Conservation (phyloP, 2,888 invertebrate species). For the Macrosiphum euphorbiae region DNA sequence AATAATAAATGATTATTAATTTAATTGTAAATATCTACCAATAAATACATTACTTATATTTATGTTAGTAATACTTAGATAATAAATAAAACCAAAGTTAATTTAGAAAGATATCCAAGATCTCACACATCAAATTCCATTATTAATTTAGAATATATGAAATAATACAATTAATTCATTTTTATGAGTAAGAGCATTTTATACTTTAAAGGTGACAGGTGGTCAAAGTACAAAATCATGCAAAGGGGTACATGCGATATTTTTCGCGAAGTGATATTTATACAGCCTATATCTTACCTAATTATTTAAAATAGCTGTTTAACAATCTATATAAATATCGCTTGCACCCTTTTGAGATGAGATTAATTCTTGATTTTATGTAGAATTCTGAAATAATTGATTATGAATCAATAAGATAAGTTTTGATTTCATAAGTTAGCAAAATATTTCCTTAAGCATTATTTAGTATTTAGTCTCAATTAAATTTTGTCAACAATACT, state of each 20-base stretch:
- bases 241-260: slow-evolving; percentile 57
- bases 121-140: not conserved
- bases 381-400: slow-evolving; percentile 57
- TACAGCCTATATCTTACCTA: slow-evolving; percentile 60
- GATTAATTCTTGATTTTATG: slow-evolving; percentile 41
- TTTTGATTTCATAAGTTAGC: slow-evolving; percentile 2
- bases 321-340: slow-evolving; percentile 57
- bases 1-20: not conserved
- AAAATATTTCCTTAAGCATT: not conserved
- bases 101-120: slow-evolving; percentile 21
- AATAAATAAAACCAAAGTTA: not conserved
- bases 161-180: not conserved
- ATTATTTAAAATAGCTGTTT: slow-evolving; percentile 37
- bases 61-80: slow-evolving; percentile 36
- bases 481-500: not conserved
- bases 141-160: not conserved
- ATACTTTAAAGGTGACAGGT: not conserved
- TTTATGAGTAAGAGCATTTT: not conserved
- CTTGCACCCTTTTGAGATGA: slow-evolving; percentile 54
- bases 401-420: slow-evolving; percentile 22
- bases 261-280: slow-evolving; percentile 50
- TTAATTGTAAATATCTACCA: not conserved
- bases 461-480: not conserved
- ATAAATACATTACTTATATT: not conserved
- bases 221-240: slow-evolving; percentile 41